Evolutionary conservation across 1,140 invertebrate species (phyloP).

Genomic region (Acromyrmex charruanus): DNA sequence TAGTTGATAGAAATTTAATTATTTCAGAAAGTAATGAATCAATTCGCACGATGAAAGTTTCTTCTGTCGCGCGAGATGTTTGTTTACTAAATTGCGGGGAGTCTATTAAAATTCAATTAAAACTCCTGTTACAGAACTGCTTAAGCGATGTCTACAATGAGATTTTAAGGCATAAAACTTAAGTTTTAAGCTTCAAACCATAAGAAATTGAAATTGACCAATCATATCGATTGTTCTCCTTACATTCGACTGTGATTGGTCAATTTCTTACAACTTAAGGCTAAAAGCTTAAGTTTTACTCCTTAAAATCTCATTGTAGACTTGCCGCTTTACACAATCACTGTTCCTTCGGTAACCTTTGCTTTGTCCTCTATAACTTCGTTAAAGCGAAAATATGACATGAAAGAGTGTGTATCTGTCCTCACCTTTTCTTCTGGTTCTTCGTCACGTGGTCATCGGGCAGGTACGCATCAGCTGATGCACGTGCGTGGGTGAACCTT

Average conservation of each 20-base stretch:
- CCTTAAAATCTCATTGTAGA: too few relatives aligned
- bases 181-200: too few relatives aligned
- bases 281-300: too few relatives aligned
- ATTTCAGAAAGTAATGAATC: not conserved
- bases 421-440: slow-evolving; percentile 48
- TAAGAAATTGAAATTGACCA: too few relatives aligned
- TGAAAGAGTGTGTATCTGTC: not conserved
- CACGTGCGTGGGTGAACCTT: slow-evolving; percentile 55
- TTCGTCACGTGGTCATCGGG: slow-evolving; percentile 39
- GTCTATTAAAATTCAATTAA: not conserved
- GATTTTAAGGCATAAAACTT: too few relatives aligned
- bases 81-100: not conserved
- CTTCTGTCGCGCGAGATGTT: not conserved
- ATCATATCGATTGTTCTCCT: too few relatives aligned
- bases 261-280: too few relatives aligned
- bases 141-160: too few relatives aligned
- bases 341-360: slow-evolving; percentile 1
- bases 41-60: not conserved
- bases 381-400: not conserved
- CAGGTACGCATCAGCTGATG: slow-evolving; percentile 60
- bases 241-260: too few relatives aligned
- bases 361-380: not conserved
- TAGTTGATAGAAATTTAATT: not conserved
- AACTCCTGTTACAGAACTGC: not conserved
- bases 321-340: not conserved